Conservation (phyloP, 2,797 vertebrate genomes). For the Remorina albescens region DNA sequence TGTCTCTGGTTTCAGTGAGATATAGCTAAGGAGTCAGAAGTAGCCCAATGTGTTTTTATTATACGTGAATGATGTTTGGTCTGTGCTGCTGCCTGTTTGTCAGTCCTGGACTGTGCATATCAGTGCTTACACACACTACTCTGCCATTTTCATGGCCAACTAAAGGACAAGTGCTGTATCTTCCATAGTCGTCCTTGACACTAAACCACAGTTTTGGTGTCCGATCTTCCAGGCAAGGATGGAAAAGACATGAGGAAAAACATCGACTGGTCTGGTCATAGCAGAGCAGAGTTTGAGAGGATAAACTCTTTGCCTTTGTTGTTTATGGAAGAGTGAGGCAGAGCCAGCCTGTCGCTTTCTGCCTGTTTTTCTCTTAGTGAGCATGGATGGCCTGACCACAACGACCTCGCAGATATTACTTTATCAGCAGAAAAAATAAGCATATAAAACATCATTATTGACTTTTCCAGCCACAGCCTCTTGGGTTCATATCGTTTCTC, state of each 20-base stretch:
- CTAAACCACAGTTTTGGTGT: background rate
- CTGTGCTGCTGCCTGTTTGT: slow-evolving; percentile 12
- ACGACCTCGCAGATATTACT: slow-evolving; percentile 29
- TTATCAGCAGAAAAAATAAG: slow-evolving; percentile 55
- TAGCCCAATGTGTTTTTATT: background rate
- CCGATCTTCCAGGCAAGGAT: background rate
- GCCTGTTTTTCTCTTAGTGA: slow-evolving; percentile 11
- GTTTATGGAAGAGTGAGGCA: background rate
- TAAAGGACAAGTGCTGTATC: background rate
- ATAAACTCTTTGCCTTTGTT: background rate
- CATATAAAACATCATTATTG: slow-evolving; percentile 41
- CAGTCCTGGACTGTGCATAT: background rate
- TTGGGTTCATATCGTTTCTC: slow-evolving; percentile 20
- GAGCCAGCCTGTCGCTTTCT: background rate
- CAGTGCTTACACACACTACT: background rate
- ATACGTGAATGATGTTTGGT: slow-evolving; percentile 18
- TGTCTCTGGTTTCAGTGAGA: background rate
- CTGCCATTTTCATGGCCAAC: background rate
- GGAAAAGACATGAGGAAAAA: background rate
- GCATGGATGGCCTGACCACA: slow-evolving; percentile 9
- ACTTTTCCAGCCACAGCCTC: slow-evolving; percentile 47
- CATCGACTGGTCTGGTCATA: background rate
- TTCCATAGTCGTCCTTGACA: background rate
- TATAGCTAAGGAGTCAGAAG: background rate
- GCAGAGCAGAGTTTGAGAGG: slow-evolving; percentile 9